phyloP scores from a whole-genome alignment of 2,888 invertebrate species.

The Scaptomyza caliginosa region DNA sequence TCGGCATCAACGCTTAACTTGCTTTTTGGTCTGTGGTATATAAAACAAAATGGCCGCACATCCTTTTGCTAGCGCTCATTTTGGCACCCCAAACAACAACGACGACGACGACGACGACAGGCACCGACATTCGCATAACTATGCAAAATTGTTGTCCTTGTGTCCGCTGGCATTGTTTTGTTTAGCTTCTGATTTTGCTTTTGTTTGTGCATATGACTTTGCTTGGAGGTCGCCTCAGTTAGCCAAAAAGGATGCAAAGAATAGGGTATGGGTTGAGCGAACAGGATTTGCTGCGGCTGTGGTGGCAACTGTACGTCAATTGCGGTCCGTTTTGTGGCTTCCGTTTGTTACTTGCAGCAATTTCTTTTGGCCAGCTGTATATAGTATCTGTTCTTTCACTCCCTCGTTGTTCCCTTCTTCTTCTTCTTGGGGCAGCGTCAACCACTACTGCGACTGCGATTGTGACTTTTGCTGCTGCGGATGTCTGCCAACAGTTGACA shows the following conservation, averaged over 20 bases:
- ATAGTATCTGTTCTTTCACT: neutral
- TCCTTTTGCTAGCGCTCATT: conserved; percentile 76
- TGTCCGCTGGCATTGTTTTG: conserved; percentile 67
- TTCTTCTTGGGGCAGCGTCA: conserved; percentile 22
- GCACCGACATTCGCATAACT: conserved; percentile 70
- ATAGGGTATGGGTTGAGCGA: neutral
- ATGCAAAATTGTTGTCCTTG: conserved; percentile 73
- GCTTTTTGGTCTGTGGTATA: conserved; percentile 60
- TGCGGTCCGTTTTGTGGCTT: conserved; percentile 76
- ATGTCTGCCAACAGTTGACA: conserved; percentile 67
- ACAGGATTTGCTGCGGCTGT: conserved; percentile 14
- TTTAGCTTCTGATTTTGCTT: conserved; percentile 71
- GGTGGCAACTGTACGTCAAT: conserved; percentile 73
- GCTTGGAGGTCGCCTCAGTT: conserved; percentile 65
- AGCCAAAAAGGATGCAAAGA: conserved; percentile 20
- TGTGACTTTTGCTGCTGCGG: conserved; percentile 32
- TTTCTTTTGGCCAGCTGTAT: conserved; percentile 46
- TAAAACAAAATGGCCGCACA: conserved; percentile 77
- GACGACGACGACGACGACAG: conserved; percentile 31
- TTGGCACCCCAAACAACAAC: conserved; percentile 77
- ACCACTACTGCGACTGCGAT: conserved; percentile 17
- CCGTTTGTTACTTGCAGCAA: conserved; percentile 78
- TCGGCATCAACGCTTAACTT: conserved; percentile 49
- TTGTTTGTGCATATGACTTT: conserved; percentile 74
- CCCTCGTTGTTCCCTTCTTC: neutral